Conservation (phyloP, 2,888 invertebrate genomes). For the Rhaphigaster nebulosa region DNA sequence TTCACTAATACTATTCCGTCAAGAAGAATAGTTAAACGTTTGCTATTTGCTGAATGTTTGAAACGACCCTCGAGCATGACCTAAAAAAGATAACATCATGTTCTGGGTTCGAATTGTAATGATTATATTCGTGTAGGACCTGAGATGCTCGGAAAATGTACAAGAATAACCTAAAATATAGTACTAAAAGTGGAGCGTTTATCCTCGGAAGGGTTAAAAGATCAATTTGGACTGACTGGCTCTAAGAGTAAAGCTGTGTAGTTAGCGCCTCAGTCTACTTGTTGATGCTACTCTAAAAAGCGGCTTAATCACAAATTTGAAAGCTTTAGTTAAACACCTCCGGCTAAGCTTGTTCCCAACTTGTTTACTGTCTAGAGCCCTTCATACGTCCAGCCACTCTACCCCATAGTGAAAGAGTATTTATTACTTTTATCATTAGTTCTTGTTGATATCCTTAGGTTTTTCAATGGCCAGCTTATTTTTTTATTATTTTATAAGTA, state of each 20-base stretch:
- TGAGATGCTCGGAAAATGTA: background rate
- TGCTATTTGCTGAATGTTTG: too few relatives aligned
- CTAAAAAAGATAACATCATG: too few relatives aligned
- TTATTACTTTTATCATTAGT: background rate
- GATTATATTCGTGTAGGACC: too few relatives aligned
- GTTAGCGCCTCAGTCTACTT: background rate
- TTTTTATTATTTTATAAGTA: too few relatives aligned
- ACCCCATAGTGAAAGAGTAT: background rate
- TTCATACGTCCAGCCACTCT: background rate
- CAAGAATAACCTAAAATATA: background rate
- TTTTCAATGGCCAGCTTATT: too few relatives aligned
- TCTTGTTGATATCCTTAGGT: too few relatives aligned
- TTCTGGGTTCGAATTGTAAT: too few relatives aligned
- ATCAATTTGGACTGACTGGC: background rate
- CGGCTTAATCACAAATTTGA: slow-evolving; percentile 17
- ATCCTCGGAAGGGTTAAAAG: background rate
- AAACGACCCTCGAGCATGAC: too few relatives aligned
- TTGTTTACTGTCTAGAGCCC: background rate
- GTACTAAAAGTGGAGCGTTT: background rate
- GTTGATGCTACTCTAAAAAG: slow-evolving; percentile 8
- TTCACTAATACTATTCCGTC: too few relatives aligned
- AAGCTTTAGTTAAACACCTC: slow-evolving; percentile 17
- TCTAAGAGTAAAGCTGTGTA: background rate
- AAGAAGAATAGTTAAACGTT: too few relatives aligned
- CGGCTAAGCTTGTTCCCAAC: background rate